Conservation (phyloP, 2,888 invertebrate species). For the Drosophila pegasa region DNA sequence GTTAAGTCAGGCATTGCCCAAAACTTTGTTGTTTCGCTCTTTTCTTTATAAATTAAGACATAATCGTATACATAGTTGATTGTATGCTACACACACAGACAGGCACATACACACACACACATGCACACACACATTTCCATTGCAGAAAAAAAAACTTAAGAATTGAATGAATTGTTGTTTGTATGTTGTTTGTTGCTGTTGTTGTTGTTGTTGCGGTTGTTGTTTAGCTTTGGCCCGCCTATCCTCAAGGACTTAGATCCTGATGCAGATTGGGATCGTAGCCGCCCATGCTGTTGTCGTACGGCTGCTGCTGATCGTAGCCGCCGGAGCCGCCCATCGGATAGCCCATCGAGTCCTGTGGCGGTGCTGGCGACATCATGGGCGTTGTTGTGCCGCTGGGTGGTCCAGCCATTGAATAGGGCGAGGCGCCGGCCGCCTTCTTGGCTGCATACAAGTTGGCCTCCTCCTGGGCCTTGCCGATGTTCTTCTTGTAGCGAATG, state of each 20-base stretch:
- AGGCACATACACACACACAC: conserved; percentile 20
- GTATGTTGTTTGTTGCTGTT: background rate
- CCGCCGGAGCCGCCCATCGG: conserved; percentile 96
- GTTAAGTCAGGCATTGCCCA: conserved; percentile 10
- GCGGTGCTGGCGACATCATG: conserved; percentile 97
- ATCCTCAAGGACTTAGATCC: conserved; percentile 89
- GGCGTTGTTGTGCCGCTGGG: conserved; percentile 96
- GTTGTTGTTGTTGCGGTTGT: conserved; percentile 11
- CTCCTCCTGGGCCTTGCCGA: conserved; percentile 99
- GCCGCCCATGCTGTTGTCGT: conserved; percentile 95
- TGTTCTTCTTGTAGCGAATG: conserved; percentile 99
- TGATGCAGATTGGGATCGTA: conserved; percentile 96
- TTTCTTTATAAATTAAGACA: conserved; percentile 47
- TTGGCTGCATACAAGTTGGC: conserved; percentile 99
- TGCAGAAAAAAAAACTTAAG: conserved; percentile 40
- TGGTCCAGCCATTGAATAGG: conserved; percentile 94
- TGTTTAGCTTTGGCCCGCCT: conserved; percentile 60
- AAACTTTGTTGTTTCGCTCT: conserved; percentile 8
- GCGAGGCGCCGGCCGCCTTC: conserved; percentile 96
- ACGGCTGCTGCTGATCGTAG: conserved; percentile 94
- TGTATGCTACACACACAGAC: conserved; percentile 49
- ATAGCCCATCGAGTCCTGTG: conserved; percentile 97
- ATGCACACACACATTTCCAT: conserved; percentile 12
- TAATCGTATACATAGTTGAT: conserved; percentile 74
- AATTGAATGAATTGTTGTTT: conserved; percentile 35